Evolutionary conservation across 2,113 vertebrate genomes (phyloP), one percentile per base, ranked within the genome.

Genomic region (Zingel zingel): DNA sequence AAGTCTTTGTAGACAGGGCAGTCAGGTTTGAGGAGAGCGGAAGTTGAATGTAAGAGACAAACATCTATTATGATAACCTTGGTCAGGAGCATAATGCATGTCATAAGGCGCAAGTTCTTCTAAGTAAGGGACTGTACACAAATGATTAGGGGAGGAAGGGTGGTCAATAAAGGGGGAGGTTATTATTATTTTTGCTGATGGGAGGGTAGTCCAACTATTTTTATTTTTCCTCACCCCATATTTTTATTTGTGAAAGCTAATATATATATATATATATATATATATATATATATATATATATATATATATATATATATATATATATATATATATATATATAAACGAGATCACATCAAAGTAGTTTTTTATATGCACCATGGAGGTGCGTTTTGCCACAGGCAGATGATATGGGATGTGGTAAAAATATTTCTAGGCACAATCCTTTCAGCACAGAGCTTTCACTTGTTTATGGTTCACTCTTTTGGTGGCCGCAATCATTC

Each of bases 1-100:
- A 79, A 78, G 86, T 11, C 67, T 90, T 92, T 88, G 79, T 83
- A 89, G 86, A 92, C 63, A 15, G 54, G 65, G 77, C 79, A 59
- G 27, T 89, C 87, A 88, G 89, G 81, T 67, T 85, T 45, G 21
- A 82, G 68, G 62, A 85, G 53, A 87, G 87, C n/a, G 75, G 79
- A 89, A 81, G 75, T 19, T 82, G 56, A 84, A 70, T 87, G 79
- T 86, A 53, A 85, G 74, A 86, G 69, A 77, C 56, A 73, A 67
- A 77, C 66, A 81, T 71, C 59, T 48, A 77, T 79, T 68, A 72
- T 76, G 54, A 43, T 83, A 65, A 84, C 74, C 69, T 78, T 3
- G 8, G 65, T 70, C 62, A 67, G 77, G 56, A 47, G 67, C 27
- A 36, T 74, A 70, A 86, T 83, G 66, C 21, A 62, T 13, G 61